Evolutionary conservation across 2,113 vertebrate species (phyloP), one percentile per base, ranked within the genome.

Genomic region (Zosterops pallidus): DNA sequence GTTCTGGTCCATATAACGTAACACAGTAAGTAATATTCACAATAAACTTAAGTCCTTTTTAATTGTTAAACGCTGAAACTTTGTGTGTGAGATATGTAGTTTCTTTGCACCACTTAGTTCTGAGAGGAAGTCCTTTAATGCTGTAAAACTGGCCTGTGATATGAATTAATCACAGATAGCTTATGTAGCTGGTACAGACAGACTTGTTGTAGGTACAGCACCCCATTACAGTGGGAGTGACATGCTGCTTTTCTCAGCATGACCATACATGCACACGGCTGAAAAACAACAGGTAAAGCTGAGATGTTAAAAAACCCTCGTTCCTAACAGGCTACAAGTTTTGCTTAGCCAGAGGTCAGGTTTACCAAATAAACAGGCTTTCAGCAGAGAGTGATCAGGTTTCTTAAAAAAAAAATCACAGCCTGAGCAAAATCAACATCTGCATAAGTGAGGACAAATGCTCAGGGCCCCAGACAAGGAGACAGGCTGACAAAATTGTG

Each of bases 31-130:
- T 50, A 71, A 77, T 47, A 80, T 24, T 47, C 37, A 13, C 33
- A 75, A 63, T 78, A 68, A 81, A 75, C 67, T 50, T 4, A 1
- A 49, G 56, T 75, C 23, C 39, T 37, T 84, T 87, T 53, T 2
- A 84, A 76, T 6, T 46, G 17, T 42, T 79, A 70, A 77, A 44
- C 6, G 12, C 7, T 20, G 21, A 63, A 80, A 55, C 6, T 56
- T 13, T 17, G 4, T 44, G 13, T 35, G 72, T 0, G 1, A 91
- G 20, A 28, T 2, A 14, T 3, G 14, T 2, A 26, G 60, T 53
- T 62, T 69, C 65, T 79, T 62, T 62, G 8, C 20, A 39, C 5
- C 8, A 8, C 7, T 63, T n/a, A 50, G 24, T 44, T 88, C 39
- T 76, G 31, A 75, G 47, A 41, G 9, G 56, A 33, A 69, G 31